Base-by-base conservation (phyloP, 2,888 invertebrate genomes). In the Helicoverpa assulta region DNA sequence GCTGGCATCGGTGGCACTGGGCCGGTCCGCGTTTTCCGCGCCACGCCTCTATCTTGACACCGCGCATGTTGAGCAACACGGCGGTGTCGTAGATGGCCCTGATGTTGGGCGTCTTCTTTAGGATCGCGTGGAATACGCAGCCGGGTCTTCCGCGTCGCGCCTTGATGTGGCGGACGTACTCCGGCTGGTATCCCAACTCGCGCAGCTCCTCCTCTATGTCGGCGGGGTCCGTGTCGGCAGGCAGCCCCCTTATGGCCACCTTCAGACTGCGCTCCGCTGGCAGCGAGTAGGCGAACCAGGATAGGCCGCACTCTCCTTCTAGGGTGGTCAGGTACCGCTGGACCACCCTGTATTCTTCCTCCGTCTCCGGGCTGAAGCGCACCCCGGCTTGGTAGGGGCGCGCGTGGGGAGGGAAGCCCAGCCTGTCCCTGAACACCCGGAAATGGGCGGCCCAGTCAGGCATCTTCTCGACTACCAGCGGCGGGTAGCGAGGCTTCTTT, bases 361-460 rank as follows among this genome's bases (percentile, higher is more conserved):
- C 72, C 0, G 58, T n/a, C 0, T 19, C 56, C 0, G 84, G 80
- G 0, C 59, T 52, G 51, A 85, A 84, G 0, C 76, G 51, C 1
- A 85, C 63, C 0, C 82, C 84, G 1, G 47, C 52, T 0, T 70
- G 71, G 33, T 33, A 77, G 0, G 81, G 73, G 18, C 82, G 70
- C 0, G 72, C 82, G 18, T 58, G 78, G 0, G 76, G 75, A 0
- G 74, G 18, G 16, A 43, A 65, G 0, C 81, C 81, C 0, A 82
- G 64, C 0, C 12, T 18, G 0, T 40, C 8, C 12, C 26, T 50
- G 0, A 83, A 26, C 4, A 14, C 59, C 4, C 19, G 21, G 16
- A 83, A 71, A n/a, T 84, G 81, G 0, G 14, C 8, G 0, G 73
- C 18, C 81, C 83, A 83, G 0, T 80, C 53, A 0, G 81, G 80